phyloP scores from a whole-genome alignment of 2,797 vertebrate species.

The Halcyon leucocephala region DNA sequence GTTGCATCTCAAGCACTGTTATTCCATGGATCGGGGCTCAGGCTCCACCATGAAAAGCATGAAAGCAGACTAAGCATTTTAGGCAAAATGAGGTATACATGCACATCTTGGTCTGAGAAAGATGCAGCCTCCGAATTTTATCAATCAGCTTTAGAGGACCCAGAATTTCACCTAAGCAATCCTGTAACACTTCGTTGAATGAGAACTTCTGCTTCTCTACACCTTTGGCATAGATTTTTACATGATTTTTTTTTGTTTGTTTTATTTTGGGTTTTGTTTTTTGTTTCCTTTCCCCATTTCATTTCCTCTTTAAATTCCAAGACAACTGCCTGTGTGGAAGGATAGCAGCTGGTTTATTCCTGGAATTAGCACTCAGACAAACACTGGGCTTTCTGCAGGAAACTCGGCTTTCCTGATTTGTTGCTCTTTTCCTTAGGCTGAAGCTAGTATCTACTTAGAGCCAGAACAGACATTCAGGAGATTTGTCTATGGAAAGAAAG shows the following conservation, averaged over 20 bases:
- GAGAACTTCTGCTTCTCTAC: background rate
- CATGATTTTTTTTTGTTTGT: background rate
- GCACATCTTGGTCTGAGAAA: background rate
- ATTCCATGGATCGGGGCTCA: background rate
- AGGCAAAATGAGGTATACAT: background rate
- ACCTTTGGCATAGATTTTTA: background rate
- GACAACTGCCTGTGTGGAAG: constrained; percentile 5
- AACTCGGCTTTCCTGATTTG: constrained; percentile 30
- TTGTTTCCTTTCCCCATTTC: constrained; percentile 28
- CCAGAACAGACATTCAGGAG: background rate
- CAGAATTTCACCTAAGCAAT: background rate
- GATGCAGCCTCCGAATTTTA: background rate
- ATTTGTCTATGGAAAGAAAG: constrained; percentile 25
- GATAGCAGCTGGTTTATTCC: constrained; percentile 51
- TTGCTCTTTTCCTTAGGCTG: constrained; percentile 44
- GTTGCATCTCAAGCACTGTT: background rate
- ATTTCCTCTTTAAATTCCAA: constrained; percentile 58
- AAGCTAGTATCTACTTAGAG: background rate
- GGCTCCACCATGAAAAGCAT: background rate
- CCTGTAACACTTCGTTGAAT: fast-evolving
- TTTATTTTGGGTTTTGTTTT: background rate
- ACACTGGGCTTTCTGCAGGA: constrained; percentile 38
- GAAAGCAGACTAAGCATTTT: background rate
- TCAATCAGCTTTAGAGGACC: background rate
- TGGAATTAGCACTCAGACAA: constrained; percentile 36